These are phyloP conservation scores for Gallinago paraguaiae DNA, from an alignment of 2,113 vertebrate genomes.

Conservation along the genomic window DNA sequence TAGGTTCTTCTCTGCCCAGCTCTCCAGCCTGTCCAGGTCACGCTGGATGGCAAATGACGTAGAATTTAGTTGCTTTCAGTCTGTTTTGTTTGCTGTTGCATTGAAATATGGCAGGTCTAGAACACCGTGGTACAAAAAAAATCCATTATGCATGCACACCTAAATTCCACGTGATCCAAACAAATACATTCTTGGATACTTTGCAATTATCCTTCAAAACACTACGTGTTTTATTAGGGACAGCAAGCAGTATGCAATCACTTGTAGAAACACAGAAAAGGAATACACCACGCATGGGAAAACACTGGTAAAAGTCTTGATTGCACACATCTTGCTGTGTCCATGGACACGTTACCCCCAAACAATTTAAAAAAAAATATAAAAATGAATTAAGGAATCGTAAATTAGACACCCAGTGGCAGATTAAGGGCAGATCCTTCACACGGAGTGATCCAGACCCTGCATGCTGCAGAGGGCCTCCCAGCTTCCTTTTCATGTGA, in stretches of 20 bases:
- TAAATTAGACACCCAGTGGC: neutral
- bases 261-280: neutral
- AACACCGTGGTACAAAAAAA: neutral
- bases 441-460: neutral
- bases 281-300: neutral
- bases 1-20: too few relatives aligned
- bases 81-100: neutral
- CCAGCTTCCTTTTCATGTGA: conserved; percentile 41
- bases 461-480: conserved; percentile 21
- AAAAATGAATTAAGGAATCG: neutral
- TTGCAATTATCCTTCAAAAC: neutral
- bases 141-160: neutral
- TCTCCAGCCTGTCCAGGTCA: too few relatives aligned
- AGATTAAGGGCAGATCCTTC: conserved; percentile 10
- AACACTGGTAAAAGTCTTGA: neutral
- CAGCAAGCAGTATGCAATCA: neutral
- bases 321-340: neutral
- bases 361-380: neutral
- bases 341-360: neutral
- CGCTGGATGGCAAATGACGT: neutral
- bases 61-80: neutral
- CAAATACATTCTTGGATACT: neutral
- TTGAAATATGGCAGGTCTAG: neutral
- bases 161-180: neutral
- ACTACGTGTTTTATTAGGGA: neutral